Evolutionary conservation across 2,888 invertebrate genomes (phyloP), one percentile per base, ranked within the genome.

Genomic region (Sympetrum striolatum): DNA sequence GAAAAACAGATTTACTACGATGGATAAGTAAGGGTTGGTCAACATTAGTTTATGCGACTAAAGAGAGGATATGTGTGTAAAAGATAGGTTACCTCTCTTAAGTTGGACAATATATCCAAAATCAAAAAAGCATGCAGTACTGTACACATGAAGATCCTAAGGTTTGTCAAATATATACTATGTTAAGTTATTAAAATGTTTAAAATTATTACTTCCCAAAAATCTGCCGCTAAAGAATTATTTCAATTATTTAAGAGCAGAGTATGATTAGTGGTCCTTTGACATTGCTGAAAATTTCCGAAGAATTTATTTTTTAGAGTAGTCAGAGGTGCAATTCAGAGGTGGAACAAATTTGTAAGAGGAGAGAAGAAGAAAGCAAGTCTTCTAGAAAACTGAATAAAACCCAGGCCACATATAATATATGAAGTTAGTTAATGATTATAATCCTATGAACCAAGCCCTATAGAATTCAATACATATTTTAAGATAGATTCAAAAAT

Each of bases 41-140:
- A 86, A 86, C 86, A 86, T 86, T 86, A 86, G 86, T 86, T 86
- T 86, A 86, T 37, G 86, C 37, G 37, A 86, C 60, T 86, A 86
- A 60, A 86, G 60, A 86, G 58, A 37, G 60, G 86, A 86, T 31
- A 60, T 37, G 22, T 58, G 53, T 60, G 37, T 37, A 60, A 60
- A 82, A 86, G 86, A 86, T 58, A 86, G 60, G 86, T 86, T 86
- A 86, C 60, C 86, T 86, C 86, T 86, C 86, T 86, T 58, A 86
- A 86, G 58, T 37, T 86, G 86, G 86, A 60, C 86, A 86, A 58
- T 64, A 86, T 60, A 37, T 86, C 86, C 60, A 53, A 53, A 53
- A 37, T 22, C 44, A 60, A 37, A 86, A 60, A 37, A 12, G 60
- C 86, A 86, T 86, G 86, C 86, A 86, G 86, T 60, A 86, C 60